Conservation (phyloP, 2,113 vertebrate species). For the Aldabrachelys gigantea region DNA sequence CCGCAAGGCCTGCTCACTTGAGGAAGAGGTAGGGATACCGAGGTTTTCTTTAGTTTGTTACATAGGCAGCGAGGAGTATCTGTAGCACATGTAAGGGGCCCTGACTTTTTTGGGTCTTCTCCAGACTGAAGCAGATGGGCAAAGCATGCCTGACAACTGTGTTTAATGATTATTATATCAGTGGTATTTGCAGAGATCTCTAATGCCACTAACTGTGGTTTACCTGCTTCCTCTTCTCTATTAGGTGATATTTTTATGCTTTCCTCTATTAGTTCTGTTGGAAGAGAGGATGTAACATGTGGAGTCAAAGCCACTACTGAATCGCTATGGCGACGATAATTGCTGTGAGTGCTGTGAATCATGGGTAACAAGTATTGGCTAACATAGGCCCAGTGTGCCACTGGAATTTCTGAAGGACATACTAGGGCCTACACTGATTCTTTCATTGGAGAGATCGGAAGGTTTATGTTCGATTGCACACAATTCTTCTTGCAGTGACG, state of each 20-base stretch:
- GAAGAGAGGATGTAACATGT: constrained; percentile 7
- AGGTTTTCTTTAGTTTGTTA: neutral
- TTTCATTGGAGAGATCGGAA: neutral
- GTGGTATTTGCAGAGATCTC: constrained; percentile 10
- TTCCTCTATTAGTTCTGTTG: neutral
- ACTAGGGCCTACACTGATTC: accelerated
- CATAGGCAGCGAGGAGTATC: neutral
- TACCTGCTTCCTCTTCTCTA: neutral
- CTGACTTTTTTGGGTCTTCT: constrained; percentile 5
- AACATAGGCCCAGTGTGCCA: neutral
- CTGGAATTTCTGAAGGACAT: neutral
- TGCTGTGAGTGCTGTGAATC: neutral
- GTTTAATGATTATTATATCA: neutral
- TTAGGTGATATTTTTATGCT: accelerated
- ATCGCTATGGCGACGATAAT: constrained; percentile 34
- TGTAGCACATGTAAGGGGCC: neutral
- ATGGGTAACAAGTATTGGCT: neutral
- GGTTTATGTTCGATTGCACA: neutral
- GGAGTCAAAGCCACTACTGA: constrained; percentile 9
- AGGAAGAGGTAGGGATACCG: neutral
- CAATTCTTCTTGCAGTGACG: neutral
- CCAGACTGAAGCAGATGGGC: constrained; percentile 25
- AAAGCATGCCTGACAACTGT: constrained; percentile 40
- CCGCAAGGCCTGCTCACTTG: neutral
- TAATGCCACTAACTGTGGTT: neutral